Base-by-base conservation (phyloP, 1,140 invertebrate genomes). In the Neocloeon triangulifer region DNA sequence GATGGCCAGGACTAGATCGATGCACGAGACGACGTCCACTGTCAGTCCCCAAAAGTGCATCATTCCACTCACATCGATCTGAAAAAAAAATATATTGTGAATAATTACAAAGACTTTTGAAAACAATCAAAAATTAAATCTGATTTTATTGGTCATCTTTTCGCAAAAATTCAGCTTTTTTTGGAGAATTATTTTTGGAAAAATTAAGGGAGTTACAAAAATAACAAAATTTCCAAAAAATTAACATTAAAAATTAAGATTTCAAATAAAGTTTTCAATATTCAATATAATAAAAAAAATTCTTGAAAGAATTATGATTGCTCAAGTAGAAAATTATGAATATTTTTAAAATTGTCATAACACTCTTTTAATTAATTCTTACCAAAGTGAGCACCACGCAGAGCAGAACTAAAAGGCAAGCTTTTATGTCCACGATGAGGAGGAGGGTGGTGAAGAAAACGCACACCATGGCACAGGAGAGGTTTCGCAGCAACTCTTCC, bases 41-140 rank as follows among this genome's bases (percentile, higher is more conserved):
- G 77, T 81, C 32, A 85, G 58, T 5, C 73, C 79, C 81, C 80
- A 73, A 34, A 66, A 66, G 34, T 66, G 66, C 73, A 89, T 79
- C 40, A 72, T 73, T 3, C 80, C 82, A 37, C 73, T 69, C 19
- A 86, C 77, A 49, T 81, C 73, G 16, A 54, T 36, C 52, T 55
- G 4, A 10, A 38, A 37, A 39, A 38, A 29, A 15, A 7, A 35
- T 27, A 18, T 21, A 36, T 12, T 9, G 23, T 13, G 8, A 34
- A 17, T 7, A 32, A 25, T 33, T 16, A 17, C 15, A 10, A 9
- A 4, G 6, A 32, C 25, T 25, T 25, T 30, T 13, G 12, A 31
- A 7, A 13, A n/a, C 20, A 12, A n/a, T 33, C 17, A 8, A 34
- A 19, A 15, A 8, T 33, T 12, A 9, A 1, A 25, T 18, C 26